Percentiles rank a stretch among this genome's conserved stretches.
Conservation (phyloP, 2,888 invertebrate species). For the Polylopha cassiicola region DNA sequence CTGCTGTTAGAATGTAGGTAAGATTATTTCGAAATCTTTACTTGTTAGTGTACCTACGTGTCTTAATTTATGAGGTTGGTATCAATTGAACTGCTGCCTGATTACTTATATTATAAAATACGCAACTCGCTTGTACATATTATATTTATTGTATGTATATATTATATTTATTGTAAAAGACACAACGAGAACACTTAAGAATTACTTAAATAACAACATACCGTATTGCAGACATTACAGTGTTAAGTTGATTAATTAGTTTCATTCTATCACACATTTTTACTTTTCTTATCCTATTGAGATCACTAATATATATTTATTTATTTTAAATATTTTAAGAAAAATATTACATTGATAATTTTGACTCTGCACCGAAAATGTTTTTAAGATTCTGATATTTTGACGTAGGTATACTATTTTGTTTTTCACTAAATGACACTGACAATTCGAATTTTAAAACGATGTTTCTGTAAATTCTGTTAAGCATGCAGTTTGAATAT, state of each 20-base stretch:
- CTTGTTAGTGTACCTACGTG: too few species aligned
- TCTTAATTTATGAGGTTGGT: too few species aligned
- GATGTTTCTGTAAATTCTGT: too few species aligned
- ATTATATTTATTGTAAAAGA: neutral
- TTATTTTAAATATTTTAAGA: constrained; percentile 4
- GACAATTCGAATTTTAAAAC: neutral
- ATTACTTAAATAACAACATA: constrained; percentile 33
- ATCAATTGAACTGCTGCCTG: too few species aligned
- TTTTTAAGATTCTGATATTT: neutral
- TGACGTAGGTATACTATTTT: constrained; percentile 1
- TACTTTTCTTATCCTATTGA: constrained; percentile 13
- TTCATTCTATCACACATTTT: constrained; percentile 66
- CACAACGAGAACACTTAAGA: neutral
- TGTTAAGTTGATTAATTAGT: constrained; percentile 54
- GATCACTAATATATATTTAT: constrained; percentile 13
- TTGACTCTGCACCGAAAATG: constrained; percentile 5
- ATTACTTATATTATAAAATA: too few species aligned
- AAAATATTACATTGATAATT: constrained; percentile 9
- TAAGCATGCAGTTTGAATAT: too few species aligned
- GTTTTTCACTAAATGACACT: neutral
- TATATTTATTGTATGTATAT: too few species aligned
- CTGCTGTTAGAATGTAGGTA: too few species aligned
- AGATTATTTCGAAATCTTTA: too few species aligned
- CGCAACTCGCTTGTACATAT: too few species aligned
- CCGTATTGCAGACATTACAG: constrained; percentile 59